Base-by-base conservation (phyloP, 2,113 vertebrate genomes). In the Vicugna pacos region DNA sequence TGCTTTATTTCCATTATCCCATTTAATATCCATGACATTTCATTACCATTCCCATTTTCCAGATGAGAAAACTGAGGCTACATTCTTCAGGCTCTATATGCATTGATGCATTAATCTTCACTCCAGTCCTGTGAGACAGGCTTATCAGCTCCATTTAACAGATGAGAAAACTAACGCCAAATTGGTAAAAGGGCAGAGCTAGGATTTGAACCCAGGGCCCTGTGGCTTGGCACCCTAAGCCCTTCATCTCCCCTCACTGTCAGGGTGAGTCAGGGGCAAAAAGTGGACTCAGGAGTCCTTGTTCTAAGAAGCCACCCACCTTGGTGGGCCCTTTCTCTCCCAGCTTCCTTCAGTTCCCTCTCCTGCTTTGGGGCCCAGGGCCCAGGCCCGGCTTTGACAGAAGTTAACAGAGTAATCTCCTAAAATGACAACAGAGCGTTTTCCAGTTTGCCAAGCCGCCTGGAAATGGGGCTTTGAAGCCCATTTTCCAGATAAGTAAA, bases 401-500 rank as follows among this genome's bases (percentile, higher is more conserved):
- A 17, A 26, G 26, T 93, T 60, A 58, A 30, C 85, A 95, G 67
- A 30, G 46, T 89, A 84, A 91, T 85, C 80, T 92, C 54, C n/a
- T 62, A 65, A 89, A 87, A 70, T 28, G 81, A 79, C 22, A 89
- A 60, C 42, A 14, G 16, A 52, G 35, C 46, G 28, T 79, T 38
- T 77, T 50, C 58, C 52, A 30, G 35, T 82, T 52, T 81, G 81
- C 70, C 60, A 35, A 81, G 28, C 50, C 60, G 76, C 81, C 65
- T 76, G n/a, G 54, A 58, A 73, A n/a, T 11, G 20, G 58, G 35
- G 35, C 58, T 93, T 72, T 52, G 30, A 15, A 80, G 84, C 80
- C 90, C 46, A 19, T 93, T 95, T 95, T 96, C 84, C 90, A 95
- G 84, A 75, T 30, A 46, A 94, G 76, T 32, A 90, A 81, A 81